Conservation (phyloP, 2,113 vertebrate species). For the Callithrix jacchus region DNA sequence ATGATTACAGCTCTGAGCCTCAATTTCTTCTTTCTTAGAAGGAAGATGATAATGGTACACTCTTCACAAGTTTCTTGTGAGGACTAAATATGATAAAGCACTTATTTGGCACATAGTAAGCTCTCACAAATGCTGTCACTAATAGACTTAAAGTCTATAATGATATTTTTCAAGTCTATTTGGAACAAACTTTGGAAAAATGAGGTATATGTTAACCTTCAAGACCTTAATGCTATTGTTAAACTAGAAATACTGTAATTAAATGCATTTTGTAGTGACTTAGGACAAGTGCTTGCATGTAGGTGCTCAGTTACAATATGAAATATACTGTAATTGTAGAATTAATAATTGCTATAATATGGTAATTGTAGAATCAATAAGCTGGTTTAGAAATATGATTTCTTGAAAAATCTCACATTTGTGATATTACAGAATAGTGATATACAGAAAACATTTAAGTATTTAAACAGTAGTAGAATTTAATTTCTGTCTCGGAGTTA, state of each 20-base stretch:
- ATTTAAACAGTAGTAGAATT: not conserved
- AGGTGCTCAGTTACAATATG: not conserved
- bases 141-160: not conserved
- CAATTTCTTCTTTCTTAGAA: not conserved
- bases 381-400: constrained; percentile 22
- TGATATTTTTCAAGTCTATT: not conserved
- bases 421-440: not conserved
- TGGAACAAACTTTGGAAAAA: not conserved
- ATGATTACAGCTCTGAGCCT: not conserved
- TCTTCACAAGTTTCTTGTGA: not conserved
- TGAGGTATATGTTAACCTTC: not conserved
- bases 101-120: not conserved
- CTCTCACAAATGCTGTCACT: not conserved
- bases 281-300: not conserved
- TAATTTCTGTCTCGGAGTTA: not conserved
- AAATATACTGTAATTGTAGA: constrained; percentile 45
- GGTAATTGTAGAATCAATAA: constrained; percentile 41
- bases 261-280: not conserved
- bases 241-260: constrained; percentile 21
- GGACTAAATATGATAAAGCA: not conserved
- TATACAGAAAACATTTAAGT: not conserved
- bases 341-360: constrained; percentile 28
- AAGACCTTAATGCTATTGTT: not conserved
- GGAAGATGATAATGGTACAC: not conserved
- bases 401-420: constrained; percentile 16